Conservation (phyloP, 2,797 vertebrate species). For the Loris lydekkerianus region DNA sequence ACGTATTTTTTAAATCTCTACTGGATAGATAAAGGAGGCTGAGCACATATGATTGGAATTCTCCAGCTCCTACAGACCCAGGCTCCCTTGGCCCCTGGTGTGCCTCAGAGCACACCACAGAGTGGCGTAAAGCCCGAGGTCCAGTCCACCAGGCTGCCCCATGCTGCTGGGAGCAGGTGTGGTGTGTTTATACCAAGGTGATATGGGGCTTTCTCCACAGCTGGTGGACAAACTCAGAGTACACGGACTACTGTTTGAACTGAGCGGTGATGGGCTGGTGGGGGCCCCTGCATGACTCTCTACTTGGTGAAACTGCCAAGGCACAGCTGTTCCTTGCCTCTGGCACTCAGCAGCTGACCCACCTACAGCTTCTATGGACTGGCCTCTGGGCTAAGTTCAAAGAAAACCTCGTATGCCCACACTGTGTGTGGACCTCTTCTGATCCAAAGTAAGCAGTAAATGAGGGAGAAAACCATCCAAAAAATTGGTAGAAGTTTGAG, state of each 20-base stretch:
- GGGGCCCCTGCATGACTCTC: neutral
- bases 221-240: neutral
- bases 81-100: neutral
- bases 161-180: neutral
- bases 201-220: neutral
- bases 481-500: neutral
- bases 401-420: neutral
- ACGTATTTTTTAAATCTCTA: neutral
- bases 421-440: neutral
- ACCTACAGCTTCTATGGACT: neutral
- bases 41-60: neutral
- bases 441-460: neutral
- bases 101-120: neutral
- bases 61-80: neutral
- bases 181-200: neutral
- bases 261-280: neutral
- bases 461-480: neutral
- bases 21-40: neutral
- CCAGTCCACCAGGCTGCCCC: too few species aligned
- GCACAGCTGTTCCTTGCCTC: neutral
- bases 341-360: neutral
- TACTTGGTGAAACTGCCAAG: neutral
- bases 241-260: neutral
- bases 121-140: neutral
- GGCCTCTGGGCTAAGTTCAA: neutral